Evolutionary conservation across 2,888 invertebrate species (phyloP).

Genomic region (Siphlonurus alternatus): DNA sequence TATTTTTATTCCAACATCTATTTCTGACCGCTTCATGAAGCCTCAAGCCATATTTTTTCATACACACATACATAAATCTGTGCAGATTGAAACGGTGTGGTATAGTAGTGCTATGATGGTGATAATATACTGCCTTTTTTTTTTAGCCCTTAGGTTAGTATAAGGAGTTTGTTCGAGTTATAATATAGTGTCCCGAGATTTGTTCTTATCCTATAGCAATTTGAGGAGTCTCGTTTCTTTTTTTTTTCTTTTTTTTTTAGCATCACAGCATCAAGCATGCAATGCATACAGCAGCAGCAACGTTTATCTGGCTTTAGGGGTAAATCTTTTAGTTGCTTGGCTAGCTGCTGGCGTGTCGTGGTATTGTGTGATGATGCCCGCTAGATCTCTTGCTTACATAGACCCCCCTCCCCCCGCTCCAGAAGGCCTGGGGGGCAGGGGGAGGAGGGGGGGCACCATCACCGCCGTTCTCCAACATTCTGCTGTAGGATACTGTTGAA

Average conservation of each 20-base stretch:
- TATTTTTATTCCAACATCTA: neutral
- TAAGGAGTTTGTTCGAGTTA: neutral
- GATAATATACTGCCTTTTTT: neutral
- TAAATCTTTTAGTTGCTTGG: neutral
- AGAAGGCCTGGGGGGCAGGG: too few relatives aligned
- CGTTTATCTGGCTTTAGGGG: neutral
- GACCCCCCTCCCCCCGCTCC: neutral
- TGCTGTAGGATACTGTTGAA: neutral
- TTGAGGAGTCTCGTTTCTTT: too few relatives aligned
- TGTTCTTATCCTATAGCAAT: neutral
- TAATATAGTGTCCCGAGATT: neutral
- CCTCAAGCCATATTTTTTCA: neutral
- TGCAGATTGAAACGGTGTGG: neutral
- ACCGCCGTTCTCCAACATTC: neutral
- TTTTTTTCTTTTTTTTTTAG: too few relatives aligned
- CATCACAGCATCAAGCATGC: too few relatives aligned
- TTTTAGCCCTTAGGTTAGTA: neutral
- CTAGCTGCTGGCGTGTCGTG: neutral
- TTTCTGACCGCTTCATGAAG: neutral
- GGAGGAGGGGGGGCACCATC: neutral
- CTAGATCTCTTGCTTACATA: neutral
- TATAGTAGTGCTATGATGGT: neutral
- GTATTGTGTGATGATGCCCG: neutral
- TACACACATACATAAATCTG: neutral
- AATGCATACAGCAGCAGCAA: neutral